Conservation (phyloP, 92 coral and sea anemone species). For the Zoanthus gigantus region DNA sequence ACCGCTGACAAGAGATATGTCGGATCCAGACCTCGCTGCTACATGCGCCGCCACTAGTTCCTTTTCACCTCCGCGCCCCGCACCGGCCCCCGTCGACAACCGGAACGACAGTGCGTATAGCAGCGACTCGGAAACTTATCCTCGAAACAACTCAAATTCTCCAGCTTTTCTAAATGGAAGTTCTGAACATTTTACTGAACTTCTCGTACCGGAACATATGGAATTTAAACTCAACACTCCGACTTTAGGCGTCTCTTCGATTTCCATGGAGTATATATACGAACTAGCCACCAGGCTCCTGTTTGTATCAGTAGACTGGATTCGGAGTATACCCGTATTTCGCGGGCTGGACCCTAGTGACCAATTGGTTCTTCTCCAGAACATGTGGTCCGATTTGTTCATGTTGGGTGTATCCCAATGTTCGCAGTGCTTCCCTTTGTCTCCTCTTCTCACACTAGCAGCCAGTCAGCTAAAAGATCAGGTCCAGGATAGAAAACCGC, state of each 20-base stretch:
- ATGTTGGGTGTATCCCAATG: constrained; percentile 94
- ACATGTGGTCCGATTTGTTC: constrained; percentile 93
- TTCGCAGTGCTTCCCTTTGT: constrained; percentile 84
- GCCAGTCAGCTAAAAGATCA: constrained; percentile 61
- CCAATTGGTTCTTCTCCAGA: constrained; percentile 82
- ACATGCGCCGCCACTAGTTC: background rate
- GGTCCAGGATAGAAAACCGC: constrained; percentile 42
- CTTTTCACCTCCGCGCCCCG: constrained; percentile 16
- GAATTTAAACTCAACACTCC: constrained; percentile 82
- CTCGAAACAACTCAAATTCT: background rate
- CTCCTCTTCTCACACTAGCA: constrained; percentile 85
- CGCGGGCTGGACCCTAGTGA: constrained; percentile 77
- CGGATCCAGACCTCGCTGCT: background rate
- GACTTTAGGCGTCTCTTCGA: constrained; percentile 68
- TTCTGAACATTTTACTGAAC: background rate
- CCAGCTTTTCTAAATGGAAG: background rate
- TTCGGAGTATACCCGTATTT: constrained; percentile 81
- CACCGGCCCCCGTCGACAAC: constrained; percentile 16
- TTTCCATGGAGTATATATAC: constrained; percentile 96
- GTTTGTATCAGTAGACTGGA: constrained; percentile 95
- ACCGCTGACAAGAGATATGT: constrained; percentile 48
- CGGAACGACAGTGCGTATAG: constrained; percentile 27
- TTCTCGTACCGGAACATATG: constrained; percentile 74
- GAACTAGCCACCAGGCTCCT: constrained; percentile 98
- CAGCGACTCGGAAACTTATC: constrained; percentile 20